Evolutionary conservation across 2,888 invertebrate genomes (phyloP), one percentile per base, ranked within the genome.

Genomic region (Chrysolina haemoptera): DNA sequence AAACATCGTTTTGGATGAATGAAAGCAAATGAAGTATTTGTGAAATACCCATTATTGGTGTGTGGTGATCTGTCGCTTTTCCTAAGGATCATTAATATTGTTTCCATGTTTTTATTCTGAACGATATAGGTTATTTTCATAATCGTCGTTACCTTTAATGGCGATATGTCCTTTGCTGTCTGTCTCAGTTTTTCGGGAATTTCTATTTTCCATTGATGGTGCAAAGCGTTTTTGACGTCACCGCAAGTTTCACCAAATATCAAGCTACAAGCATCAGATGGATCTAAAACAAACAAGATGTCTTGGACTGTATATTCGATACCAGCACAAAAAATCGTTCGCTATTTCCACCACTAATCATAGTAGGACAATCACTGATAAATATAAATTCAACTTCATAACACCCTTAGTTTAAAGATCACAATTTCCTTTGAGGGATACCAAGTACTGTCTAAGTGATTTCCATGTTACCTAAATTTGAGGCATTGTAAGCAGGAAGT

Each of bases 201-300:
- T 4, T 93, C 90, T 0, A 97, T 94, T 82, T 93, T 93, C 97
- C 97, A 97, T 84, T 96, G 95, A 84, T 96, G 53, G 12, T 53
- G 95, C 70, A 93, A 92, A 0, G 96, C 96, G 87, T 96, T 95
- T 83, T 94, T 94, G 0, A 95, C 93, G 79, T 94, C 94, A 2
- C 94, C 96, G 85, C 98, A 98, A 11, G 94, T 94, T 85, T 96
- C 96, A 0, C 97, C 97, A 68, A 97, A 94, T 22, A 96, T 92
- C 85, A 97, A 93, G 85, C 96, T 96, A 88, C 98, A 98, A 75
- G 97, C 93, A 86, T 97, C 96, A 78, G 94, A 92, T 0, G 97
- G 94, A 1, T 93, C 94, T 84, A 95, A 55, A 73, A 78, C 35
- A 69, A 35, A n/a, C 1, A 1, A 3, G n/a, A 35, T 14, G 1